Conservation (phyloP, 1,140 invertebrate genomes). For the Drosophila miranda region DNA sequence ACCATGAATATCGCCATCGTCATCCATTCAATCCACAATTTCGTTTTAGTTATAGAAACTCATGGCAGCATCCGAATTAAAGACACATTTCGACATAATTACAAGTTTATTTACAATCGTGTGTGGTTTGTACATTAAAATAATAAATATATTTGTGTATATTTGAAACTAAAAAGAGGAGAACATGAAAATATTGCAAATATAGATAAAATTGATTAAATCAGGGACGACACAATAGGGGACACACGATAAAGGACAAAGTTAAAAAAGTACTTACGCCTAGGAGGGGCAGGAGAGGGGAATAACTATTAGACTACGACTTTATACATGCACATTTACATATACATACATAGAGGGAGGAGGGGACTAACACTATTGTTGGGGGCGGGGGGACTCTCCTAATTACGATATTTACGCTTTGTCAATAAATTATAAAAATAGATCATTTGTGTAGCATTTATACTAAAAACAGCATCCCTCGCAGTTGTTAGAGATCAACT, state of each 20-base stretch:
- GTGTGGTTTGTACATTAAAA: slow-evolving; percentile 70
- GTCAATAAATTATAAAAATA: slow-evolving; percentile 79
- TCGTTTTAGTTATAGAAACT: slow-evolving; percentile 38
- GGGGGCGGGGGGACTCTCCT: slow-evolving; percentile 51
- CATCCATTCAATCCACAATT: slow-evolving; percentile 7
- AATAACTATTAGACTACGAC: slow-evolving; percentile 57
- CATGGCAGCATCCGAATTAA: slow-evolving; percentile 35
- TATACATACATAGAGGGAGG: slow-evolving; percentile 49
- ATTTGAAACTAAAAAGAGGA: slow-evolving; percentile 57
- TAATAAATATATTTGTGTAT: slow-evolving; percentile 67
- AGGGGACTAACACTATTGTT: slow-evolving; percentile 42
- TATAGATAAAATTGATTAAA: slow-evolving; percentile 62
- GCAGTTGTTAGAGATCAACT: slow-evolving; percentile 82
- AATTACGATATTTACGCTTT: slow-evolving; percentile 63
- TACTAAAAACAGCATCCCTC: slow-evolving; percentile 39
- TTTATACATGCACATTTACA: slow-evolving; percentile 70
- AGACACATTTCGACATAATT: slow-evolving; percentile 51
- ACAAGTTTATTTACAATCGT: slow-evolving; percentile 76
- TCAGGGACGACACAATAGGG: slow-evolving; percentile 47
- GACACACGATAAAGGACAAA: slow-evolving; percentile 57
- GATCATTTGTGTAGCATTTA: slow-evolving; percentile 67
- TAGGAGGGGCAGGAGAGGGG: slow-evolving; percentile 28
- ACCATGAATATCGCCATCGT: slow-evolving; percentile 14
- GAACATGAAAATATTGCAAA: slow-evolving; percentile 69
- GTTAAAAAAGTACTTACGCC: slow-evolving; percentile 50